These are phyloP conservation scores for Laticauda colubrina DNA, from an alignment of 2,113 vertebrate species.

Conservation along the genomic window DNA sequence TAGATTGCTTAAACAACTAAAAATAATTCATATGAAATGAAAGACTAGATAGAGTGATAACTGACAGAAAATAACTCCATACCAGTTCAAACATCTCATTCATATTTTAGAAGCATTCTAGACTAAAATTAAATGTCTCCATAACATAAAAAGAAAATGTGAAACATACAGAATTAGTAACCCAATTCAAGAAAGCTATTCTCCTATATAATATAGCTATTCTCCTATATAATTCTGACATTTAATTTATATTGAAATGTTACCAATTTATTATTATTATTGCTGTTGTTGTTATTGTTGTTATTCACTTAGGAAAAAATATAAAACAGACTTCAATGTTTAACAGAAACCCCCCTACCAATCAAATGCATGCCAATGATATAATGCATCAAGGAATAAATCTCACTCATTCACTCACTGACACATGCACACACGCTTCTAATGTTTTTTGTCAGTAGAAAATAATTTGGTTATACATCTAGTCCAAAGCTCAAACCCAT, in stretches of 20 bases:
- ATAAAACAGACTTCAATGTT: neutral
- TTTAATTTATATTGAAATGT: neutral
- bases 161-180: neutral
- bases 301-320: neutral
- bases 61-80: neutral
- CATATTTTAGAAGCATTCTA: neutral
- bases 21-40: neutral
- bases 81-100: neutral
- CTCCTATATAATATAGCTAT: neutral
- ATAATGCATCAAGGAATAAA: neutral
- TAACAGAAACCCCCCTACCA: neutral
- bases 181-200: neutral
- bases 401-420: neutral
- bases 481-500: neutral
- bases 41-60: neutral
- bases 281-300: neutral
- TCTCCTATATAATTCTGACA: neutral
- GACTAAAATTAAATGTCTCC: neutral
- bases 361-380: neutral
- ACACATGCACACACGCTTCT: neutral
- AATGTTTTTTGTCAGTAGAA: neutral
- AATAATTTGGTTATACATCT: neutral
- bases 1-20: neutral
- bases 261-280: neutral
- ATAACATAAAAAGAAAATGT: neutral